Evolutionary conservation across 1,140 invertebrate genomes (phyloP).

Genomic region (Drosophila yakuba): DNA sequence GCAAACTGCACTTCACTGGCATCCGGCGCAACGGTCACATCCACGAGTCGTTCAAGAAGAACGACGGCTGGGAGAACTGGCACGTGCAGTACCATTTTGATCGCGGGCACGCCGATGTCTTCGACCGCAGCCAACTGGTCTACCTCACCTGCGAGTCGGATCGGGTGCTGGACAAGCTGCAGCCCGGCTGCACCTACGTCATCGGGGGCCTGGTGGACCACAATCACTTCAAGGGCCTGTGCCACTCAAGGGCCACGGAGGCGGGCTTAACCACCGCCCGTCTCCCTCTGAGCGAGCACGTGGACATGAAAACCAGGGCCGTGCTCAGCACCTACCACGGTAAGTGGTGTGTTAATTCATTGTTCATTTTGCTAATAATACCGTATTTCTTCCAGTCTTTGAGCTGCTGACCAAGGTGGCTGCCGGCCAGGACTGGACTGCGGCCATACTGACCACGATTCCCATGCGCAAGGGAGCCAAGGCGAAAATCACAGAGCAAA

Average conservation of each 20-base stretch:
- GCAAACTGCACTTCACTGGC: conserved; percentile 95
- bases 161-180: conserved; percentile 92
- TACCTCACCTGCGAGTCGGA: conserved; percentile 98
- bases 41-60: conserved; percentile 89
- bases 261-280: conserved; percentile 93
- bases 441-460: conserved; percentile 92
- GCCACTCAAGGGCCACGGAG: conserved; percentile 91
- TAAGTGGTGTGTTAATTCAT: conserved; percentile 80
- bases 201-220: conserved; percentile 99
- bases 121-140: conserved; percentile 89
- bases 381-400: conserved; percentile 89
- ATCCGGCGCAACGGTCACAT: conserved; percentile 89
- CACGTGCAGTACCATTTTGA: conserved; percentile 89
- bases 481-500: conserved; percentile 59
- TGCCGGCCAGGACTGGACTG: conserved; percentile 93
- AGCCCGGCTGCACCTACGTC: conserved; percentile 93
- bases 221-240: conserved; percentile 97
- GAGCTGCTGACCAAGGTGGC: conserved; percentile 93
- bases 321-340: conserved; percentile 98
- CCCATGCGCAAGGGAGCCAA: conserved; percentile 91
- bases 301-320: conserved; percentile 96
- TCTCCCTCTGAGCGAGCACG: conserved; percentile 95
- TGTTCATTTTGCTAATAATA: neutral
- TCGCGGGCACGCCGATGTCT: conserved; percentile 49
- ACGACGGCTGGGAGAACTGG: conserved; percentile 97